Base-by-base conservation (phyloP, 1,140 invertebrate genomes). In the Conus ventricosus region DNA sequence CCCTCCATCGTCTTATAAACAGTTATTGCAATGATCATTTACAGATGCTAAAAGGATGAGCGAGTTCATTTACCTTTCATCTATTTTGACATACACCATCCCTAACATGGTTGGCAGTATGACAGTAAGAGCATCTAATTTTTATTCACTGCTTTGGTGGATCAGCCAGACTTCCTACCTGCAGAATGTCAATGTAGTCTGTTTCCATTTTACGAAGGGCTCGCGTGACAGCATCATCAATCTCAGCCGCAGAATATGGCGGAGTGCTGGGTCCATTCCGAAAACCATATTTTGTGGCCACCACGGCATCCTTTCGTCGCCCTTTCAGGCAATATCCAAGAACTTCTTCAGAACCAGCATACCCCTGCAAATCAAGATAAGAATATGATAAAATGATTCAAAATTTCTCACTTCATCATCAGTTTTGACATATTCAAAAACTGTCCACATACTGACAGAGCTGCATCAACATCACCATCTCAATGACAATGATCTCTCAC, bases 201-300 rank as follows among this genome's bases (percentile, higher is more conserved):
- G 93, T 95, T 87, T 94, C 84, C 25, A 95, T 80, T 60, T 93
- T 94, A 23, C 86, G 75, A 39, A 95, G 85, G 80, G 90, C 89
- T 17, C 80, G 90, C 4, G 92, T 93, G 6, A 95, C 87, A 20
- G 94, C 91, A 39, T 92, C 90, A 84, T 95, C 93, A 57, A 95
- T 94, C 27, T 94, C 93, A 67, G 90, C 88, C 10, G 94, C 91
- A 13, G 91, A 90, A 83, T 95, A 95, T 15, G 92, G 87, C 10
- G 92, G 91, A 17, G 92, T 94, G 25, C 25, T 71, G 17, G 90
- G 88, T 5, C 94, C 94, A 13, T 91, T 91, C 20, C 94, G 75
- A 88, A 94, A 94, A 13, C 94, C 94, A 92, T 92, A 94, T 88
- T 95, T 95, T n/a, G 92, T 93, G 53, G 94, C 94, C 76, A 95